Conservation (phyloP, 2,113 vertebrate genomes). For the Aspiorhynchus laticeps region DNA sequence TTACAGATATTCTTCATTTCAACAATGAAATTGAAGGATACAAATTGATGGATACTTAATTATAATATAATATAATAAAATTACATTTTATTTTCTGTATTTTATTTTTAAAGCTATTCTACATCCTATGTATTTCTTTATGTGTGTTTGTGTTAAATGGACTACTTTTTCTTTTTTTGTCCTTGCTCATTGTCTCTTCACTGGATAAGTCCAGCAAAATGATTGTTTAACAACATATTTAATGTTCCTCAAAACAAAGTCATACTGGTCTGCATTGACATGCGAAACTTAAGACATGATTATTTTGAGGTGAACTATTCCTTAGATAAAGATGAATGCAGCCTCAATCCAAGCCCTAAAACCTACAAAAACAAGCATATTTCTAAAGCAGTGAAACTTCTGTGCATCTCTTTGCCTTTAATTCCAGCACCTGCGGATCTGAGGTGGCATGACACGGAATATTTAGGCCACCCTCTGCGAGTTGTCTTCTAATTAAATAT, state of each 20-base stretch:
- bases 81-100: no score
- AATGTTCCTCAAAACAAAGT: background rate
- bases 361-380: background rate
- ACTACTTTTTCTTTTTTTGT: background rate
- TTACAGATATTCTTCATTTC: no score
- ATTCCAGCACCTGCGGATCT: background rate
- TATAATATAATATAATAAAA: no score
- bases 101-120: no score
- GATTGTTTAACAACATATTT: background rate
- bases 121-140: no score
- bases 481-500: background rate
- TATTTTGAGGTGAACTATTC: background rate
- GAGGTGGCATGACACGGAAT: constrained; percentile 14
- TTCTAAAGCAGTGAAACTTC: background rate
- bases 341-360: no score
- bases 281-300: background rate
- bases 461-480: constrained; percentile 4
- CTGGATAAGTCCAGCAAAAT: no score
- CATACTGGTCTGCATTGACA: background rate
- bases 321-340: background rate
- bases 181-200: background rate
- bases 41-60: no score
- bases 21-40: no score
- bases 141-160: background rate
- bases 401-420: no score